These are phyloP conservation scores for Erpornis zantholeuca DNA, from an alignment of 2,113 vertebrate genomes.

Conservation along the genomic window DNA sequence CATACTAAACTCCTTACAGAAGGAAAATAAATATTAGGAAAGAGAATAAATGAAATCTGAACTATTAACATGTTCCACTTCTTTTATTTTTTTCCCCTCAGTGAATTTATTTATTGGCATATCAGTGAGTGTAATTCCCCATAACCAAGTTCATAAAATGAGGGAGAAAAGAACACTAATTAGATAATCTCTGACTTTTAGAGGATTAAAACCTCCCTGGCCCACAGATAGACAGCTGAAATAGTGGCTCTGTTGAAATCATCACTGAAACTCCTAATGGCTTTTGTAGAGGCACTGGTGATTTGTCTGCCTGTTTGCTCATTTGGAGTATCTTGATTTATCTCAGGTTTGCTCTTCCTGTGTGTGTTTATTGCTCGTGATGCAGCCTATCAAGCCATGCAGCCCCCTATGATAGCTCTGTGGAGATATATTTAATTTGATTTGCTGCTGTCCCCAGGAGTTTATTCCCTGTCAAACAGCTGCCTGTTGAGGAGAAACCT, in stretches of 20 bases:
- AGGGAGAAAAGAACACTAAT: background rate
- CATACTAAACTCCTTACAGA: background rate
- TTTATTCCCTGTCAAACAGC: constrained; percentile 59
- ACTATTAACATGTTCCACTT: background rate
- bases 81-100: background rate
- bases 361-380: constrained; percentile 41
- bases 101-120: background rate
- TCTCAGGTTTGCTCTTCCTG: constrained; percentile 38
- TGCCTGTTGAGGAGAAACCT: constrained; percentile 43
- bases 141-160: background rate
- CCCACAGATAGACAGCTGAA: background rate
- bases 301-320: constrained; percentile 51
- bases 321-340: constrained; percentile 52
- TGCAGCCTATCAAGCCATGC: constrained; percentile 39
- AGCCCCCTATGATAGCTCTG: constrained; percentile 29
- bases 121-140: background rate
- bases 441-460: constrained; percentile 55
- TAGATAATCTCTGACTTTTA: constrained; percentile 19
- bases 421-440: constrained; percentile 64
- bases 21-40: background rate
- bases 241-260: background rate
- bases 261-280: background rate
- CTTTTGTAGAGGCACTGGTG: background rate
- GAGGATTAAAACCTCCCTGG: constrained; percentile 8
- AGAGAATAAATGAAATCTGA: background rate